Base-by-base conservation (phyloP, 1,140 invertebrate genomes). In the Cheumatopsyche charites region DNA sequence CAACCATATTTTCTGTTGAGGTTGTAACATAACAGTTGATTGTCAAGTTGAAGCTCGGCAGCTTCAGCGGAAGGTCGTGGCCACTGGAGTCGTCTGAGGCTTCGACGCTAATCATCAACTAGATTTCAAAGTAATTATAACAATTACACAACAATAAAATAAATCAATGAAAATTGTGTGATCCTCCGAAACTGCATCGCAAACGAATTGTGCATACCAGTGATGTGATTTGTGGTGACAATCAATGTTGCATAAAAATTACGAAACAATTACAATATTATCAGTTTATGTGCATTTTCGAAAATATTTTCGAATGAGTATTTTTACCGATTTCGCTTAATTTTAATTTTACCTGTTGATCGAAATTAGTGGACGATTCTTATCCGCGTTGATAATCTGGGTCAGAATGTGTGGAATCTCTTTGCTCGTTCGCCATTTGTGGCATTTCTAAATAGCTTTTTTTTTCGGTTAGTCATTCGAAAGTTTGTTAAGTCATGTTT, bases 21-120 rank as follows among this genome's bases (percentile, higher is more conserved):
- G 11, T 58, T 58, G 55, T 58, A 25, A 26, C 19, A 66, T 49
- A 66, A 49, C 63, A 66, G 63, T 66, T 45, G 63, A 66, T 66
- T 29, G 45, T 66, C 63, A 47, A 42, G 63, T 66, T 66, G 17
- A 66, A 66, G 63, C 19, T 65, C 26, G 15, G 43, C 63, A 23
- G 63, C 17, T 7, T 15, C 17, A 25, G 63, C 13, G 43, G 42
- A 66, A 66, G 63, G 63, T 49, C 43, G 63, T 17, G 45, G 23
- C 11, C 23, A 11, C 15, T 66, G 42, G 63, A 43, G 62, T 42
- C 29, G 62, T 15, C 36, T 6, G 19, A 1, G 11, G 7, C 23
- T 66, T 15, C 29, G 2, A 4, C 41, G 9, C 45, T n/a, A n/a
- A 9, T 47, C 11, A 1, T 65, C 21, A 3, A 36, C 19, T 47